A percentile compares a stretch with the other conserved stretches of the same genome.
phyloP scores from a whole-genome alignment of 2,888 invertebrate species.

The Aphidius colemani region DNA sequence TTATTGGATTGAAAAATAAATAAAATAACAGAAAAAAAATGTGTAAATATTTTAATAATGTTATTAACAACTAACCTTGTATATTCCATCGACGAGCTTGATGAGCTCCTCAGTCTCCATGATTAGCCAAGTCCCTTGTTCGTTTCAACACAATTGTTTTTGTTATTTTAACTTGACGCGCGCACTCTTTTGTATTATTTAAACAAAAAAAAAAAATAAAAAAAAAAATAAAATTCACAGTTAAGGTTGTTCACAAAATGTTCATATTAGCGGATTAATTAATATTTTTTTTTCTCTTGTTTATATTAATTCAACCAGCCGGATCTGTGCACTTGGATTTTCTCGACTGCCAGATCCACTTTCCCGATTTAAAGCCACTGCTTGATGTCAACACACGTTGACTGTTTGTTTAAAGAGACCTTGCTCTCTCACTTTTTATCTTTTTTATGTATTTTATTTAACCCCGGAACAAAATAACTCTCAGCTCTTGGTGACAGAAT shows the following conservation, averaged over 20 bases:
- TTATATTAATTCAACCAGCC: constrained; percentile 13
- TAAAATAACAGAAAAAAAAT: no score
- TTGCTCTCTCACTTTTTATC: no score
- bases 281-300: no score
- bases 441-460: not conserved
- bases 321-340: constrained; percentile 40
- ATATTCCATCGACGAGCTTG: constrained; percentile 88
- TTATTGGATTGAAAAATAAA: no score
- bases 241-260: constrained; percentile 48
- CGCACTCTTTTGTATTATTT: not conserved
- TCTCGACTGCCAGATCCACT: constrained; percentile 43
- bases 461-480: constrained; percentile 11
- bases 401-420: not conserved
- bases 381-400: constrained; percentile 4
- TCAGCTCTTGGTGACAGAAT: not conserved
- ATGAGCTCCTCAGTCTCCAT: constrained; percentile 90
- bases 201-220: constrained; percentile 8
- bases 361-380: constrained; percentile 36
- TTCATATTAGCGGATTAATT: constrained; percentile 43
- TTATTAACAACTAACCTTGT: constrained; percentile 69
- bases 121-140: constrained; percentile 36
- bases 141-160: constrained; percentile 8
- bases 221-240: constrained; percentile 12
- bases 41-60: no score
- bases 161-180: not conserved